Evolutionary conservation across 2,113 vertebrate species (phyloP), one percentile per base, ranked within the genome.

Genomic region (Microtus pennsylvanicus): DNA sequence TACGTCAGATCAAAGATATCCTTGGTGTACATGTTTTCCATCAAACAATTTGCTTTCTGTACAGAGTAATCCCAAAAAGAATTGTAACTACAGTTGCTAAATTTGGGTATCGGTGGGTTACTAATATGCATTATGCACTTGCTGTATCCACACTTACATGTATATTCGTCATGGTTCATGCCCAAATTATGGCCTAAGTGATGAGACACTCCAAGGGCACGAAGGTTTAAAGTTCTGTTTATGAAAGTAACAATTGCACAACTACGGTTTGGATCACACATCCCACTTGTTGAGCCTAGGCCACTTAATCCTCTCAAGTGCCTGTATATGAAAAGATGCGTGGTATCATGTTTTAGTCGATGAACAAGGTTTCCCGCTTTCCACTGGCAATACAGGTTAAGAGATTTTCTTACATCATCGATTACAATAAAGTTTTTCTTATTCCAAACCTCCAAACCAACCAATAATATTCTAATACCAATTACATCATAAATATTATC

Each of bases 71-170:
- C 0, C 94, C 98, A 98, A 77, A 96, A 98, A 0, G 9, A 0
- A 50, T 70, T 50, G 87, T 98, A 98, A 96, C 98, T 99, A 80
- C 98, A 99, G 5, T 98, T 98, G 93, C 98, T 98, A 82, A 99
- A 98, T 30, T 52, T 97, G 75, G 0, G 95, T 97, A 7, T 75
- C 26, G 0, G 3, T 3, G 61, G 94, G 87, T 90, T 4, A 61
- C 11, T 94, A 95, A 93, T n/a, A 96, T 80, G 78, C 98, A 98
- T 93, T 86, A 96, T 80, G 22, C 90, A 93, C 0, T 14, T 70
- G 10, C 33, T 33, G 0, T 26, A n/a, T 19, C 1, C 89, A 94
- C 98, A 99, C 1, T 42, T 82, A 92, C 98, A 98, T 0, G 0
- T 0, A 0, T 0, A 0, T 3, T 0, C 0, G 55, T 98, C 98